Percentiles rank a stretch among this genome's conserved stretches.
phyloP scores from a whole-genome alignment of 2,113 vertebrate species.

The Strix uralensis region DNA sequence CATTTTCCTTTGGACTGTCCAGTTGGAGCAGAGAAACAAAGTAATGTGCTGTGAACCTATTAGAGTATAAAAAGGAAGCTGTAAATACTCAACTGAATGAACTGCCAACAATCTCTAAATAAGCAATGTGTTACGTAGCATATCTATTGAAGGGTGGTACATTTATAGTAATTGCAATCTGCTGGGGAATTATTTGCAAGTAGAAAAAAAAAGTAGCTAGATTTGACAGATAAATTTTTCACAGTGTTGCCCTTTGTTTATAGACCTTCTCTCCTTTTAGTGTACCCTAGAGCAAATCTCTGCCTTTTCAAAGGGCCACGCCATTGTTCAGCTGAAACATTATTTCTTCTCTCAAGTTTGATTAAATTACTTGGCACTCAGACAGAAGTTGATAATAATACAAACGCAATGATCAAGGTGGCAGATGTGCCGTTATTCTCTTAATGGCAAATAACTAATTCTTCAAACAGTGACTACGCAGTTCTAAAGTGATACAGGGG shows the following conservation, averaged over 20 bases:
- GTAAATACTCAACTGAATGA: not conserved
- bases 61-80: not conserved
- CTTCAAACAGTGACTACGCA: not conserved
- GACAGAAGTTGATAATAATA: slow-evolving; percentile 44
- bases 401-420: slow-evolving; percentile 41
- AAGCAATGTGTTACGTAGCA: not conserved
- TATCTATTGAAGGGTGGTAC: not conserved
- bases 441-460: slow-evolving; percentile 11
- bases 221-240: slow-evolving; percentile 50
- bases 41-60: not conserved
- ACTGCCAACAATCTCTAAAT: not conserved
- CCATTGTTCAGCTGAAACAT: slow-evolving; percentile 46
- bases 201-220: not conserved
- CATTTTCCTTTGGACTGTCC: not conserved
- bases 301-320: slow-evolving; percentile 45
- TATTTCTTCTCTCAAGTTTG: slow-evolving; percentile 59
- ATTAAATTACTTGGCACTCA: slow-evolving; percentile 54
- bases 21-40: not conserved
- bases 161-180: not conserved
- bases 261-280: slow-evolving; percentile 39
- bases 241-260: slow-evolving; percentile 52
- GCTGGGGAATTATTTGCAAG: slow-evolving; percentile 17
- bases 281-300: slow-evolving; percentile 49
- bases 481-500: not conserved
- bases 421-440: slow-evolving; percentile 56